Evolutionary conservation across 2,888 invertebrate genomes (phyloP).

Genomic region (Chaitophorus viminalis): DNA sequence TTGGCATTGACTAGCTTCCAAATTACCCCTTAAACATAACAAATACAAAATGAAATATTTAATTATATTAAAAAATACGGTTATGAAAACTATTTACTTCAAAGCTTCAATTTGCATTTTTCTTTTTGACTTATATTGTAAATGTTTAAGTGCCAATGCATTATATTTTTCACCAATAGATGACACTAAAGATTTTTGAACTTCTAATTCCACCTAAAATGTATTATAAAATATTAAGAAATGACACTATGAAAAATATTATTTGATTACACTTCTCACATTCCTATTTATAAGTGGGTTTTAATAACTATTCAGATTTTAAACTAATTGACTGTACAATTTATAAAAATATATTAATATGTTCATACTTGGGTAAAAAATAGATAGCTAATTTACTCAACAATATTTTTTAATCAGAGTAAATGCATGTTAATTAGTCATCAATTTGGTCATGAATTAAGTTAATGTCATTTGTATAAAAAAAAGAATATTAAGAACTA

Average conservation of each 20-base stretch:
- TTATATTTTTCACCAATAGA: conserved; percentile 66
- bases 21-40: conserved; percentile 64
- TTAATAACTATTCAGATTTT: neutral
- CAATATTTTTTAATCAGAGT: too few species aligned
- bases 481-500: neutral
- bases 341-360: neutral
- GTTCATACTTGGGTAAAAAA: too few species aligned
- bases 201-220: conserved; percentile 66
- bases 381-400: too few species aligned
- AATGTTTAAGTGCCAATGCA: conserved; percentile 66
- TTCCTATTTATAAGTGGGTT: neutral
- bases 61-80: neutral
- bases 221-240: conserved; percentile 3
- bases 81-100: conserved; percentile 64
- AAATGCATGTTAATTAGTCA: neutral
- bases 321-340: neutral
- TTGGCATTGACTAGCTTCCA: conserved; percentile 66
- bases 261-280: neutral
- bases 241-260: neutral
- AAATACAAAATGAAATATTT: conserved; percentile 13
- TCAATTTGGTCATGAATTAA: neutral
- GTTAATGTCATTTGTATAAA: neutral
- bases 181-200: conserved; percentile 65
- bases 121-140: conserved; percentile 66
- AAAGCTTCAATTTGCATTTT: conserved; percentile 66